phyloP scores from a whole-genome alignment of 2,888 invertebrate species.

The Clanis bilineata region DNA sequence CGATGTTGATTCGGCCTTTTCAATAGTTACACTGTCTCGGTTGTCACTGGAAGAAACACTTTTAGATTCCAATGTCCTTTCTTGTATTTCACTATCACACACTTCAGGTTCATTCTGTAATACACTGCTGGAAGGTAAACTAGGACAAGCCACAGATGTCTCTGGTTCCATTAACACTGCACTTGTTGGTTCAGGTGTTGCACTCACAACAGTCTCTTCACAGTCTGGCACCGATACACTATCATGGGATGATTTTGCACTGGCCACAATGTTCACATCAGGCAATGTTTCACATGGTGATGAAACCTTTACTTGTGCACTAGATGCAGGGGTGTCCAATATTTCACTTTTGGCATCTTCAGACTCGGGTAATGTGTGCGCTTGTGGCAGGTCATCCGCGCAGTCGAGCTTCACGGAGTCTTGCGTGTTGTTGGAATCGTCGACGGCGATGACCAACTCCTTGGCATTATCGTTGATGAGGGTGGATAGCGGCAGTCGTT shows the following conservation, averaged over 20 bases:
- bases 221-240: not conserved
- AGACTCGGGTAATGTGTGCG: slow-evolving; percentile 15
- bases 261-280: not conserved
- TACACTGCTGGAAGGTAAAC: slow-evolving; percentile 26
- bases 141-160: slow-evolving; percentile 23
- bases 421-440: not conserved
- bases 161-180: slow-evolving; percentile 27
- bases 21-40: slow-evolving; percentile 69
- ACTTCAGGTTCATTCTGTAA: slow-evolving; percentile 48
- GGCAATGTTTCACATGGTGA: not conserved
- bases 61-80: slow-evolving; percentile 61
- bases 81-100: slow-evolving; percentile 57
- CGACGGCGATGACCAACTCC: not conserved
- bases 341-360: slow-evolving; percentile 22
- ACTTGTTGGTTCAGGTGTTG: slow-evolving; percentile 15
- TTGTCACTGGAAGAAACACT: slow-evolving; percentile 73
- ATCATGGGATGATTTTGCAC: not conserved
- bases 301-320: slow-evolving; percentile 12
- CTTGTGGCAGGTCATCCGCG: slow-evolving; percentile 6
- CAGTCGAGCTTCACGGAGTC: slow-evolving; percentile 23
- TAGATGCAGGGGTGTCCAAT: not conserved
- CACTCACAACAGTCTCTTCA: slow-evolving; percentile 1
- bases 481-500: slow-evolving; percentile 49
- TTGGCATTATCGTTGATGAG: not conserved
- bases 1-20: slow-evolving; percentile 76